Evolutionary conservation across 1,140 invertebrate species (phyloP).

Genomic region (Drosophila bifasciata): DNA sequence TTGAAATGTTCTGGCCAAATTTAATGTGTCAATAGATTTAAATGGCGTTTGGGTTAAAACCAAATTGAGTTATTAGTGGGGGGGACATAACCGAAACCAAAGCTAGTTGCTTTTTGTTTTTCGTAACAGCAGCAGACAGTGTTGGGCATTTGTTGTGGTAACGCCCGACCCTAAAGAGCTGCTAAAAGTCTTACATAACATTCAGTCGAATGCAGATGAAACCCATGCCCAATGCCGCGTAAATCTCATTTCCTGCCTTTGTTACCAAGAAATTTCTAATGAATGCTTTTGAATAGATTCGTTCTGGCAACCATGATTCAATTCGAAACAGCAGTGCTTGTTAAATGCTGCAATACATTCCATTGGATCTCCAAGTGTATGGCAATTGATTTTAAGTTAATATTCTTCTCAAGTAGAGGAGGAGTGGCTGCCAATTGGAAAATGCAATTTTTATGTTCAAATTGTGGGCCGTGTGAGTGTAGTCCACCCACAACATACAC

Average conservation of each 20-base stretch:
- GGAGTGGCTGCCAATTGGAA: conserved; percentile 59
- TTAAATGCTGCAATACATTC: conserved; percentile 20
- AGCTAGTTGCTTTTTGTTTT: too few relatives aligned
- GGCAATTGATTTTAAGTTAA: conserved; percentile 45
- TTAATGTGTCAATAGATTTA: conserved; percentile 54
- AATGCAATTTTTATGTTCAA: conserved; percentile 58
- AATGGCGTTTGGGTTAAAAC: conserved; percentile 17
- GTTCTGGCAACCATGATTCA: too few relatives aligned
- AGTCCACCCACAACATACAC: conserved; percentile 8
- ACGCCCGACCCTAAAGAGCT: too few relatives aligned
- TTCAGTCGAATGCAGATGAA: too few relatives aligned
- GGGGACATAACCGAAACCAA: neutral
- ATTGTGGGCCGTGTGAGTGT: conserved; percentile 35
- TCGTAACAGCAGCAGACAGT: too few relatives aligned
- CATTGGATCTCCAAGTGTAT: conserved; percentile 21
- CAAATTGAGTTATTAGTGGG: too few relatives aligned
- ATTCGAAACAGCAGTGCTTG: conserved; percentile 7
- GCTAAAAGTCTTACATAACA: too few relatives aligned
- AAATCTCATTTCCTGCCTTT: too few relatives aligned
- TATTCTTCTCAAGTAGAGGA: conserved; percentile 41
- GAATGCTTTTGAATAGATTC: too few relatives aligned
- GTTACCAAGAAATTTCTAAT: too few relatives aligned
- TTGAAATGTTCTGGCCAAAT: conserved; percentile 36
- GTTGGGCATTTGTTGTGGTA: too few relatives aligned
- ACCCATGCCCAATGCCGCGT: too few relatives aligned